Percentiles rank a stretch among this genome's conserved stretches.
These are phyloP conservation scores for Brachionus rubens DNA, from an alignment of 1,140 invertebrate species.

Conservation along the genomic window DNA sequence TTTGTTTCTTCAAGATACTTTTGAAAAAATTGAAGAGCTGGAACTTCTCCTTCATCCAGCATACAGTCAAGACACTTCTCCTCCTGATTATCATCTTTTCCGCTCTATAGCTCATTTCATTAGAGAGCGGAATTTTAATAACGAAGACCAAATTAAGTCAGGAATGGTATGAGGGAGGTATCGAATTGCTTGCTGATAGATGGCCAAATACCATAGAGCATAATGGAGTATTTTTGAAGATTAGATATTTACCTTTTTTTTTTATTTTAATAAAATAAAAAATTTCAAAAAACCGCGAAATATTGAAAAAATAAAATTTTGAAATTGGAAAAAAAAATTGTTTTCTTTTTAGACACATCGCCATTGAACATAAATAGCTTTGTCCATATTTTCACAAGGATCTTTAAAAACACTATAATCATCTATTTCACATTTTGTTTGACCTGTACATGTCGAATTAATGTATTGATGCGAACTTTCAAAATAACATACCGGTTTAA, in stretches of 20 bases:
- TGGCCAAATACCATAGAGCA: no score
- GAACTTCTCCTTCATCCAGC: no score
- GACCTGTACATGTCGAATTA: not conserved
- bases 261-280: not conserved
- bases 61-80: no score
- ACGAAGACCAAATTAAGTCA: no score
- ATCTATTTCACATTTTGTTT: not conserved
- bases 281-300: not conserved
- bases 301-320: not conserved
- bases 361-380: conserved; percentile 32
- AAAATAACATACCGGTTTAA: conserved; percentile 39
- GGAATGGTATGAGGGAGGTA: no score
- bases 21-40: no score
- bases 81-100: no score
- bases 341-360: conserved; percentile 4
- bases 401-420: not conserved
- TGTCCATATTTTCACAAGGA: conserved; percentile 15
- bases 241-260: not conserved
- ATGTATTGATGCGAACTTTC: not conserved
- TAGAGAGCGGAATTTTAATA: no score
- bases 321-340: not conserved
- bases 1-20: no score
- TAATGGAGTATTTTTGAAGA: no score
- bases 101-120: no score
- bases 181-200: no score